phyloP scores from a whole-genome alignment of 2,888 invertebrate genomes.

The Lasioglossum villosulum region DNA sequence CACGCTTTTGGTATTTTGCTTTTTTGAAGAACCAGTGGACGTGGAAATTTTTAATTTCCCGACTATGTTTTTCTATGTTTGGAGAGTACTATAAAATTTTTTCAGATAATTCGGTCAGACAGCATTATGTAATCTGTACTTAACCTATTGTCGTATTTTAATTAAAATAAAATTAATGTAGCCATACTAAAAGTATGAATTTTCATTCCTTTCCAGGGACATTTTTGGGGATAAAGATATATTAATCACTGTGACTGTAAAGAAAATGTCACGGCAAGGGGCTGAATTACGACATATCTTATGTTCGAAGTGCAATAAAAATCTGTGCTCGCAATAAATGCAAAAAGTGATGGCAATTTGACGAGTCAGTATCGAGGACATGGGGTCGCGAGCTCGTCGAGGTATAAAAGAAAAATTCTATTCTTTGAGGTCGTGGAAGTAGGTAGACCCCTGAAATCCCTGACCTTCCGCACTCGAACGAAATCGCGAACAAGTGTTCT shows the following conservation, averaged over 20 bases:
- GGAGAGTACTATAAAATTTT: neutral
- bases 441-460: slow-evolving; percentile 6
- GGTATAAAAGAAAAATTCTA: neutral
- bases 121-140: too few species aligned
- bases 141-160: too few species aligned
- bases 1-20: neutral
- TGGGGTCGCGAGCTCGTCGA: neutral
- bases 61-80: neutral
- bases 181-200: too few species aligned
- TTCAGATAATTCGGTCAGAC: neutral
- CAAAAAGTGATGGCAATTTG: neutral
- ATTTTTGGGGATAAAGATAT: too few species aligned
- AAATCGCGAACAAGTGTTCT: slow-evolving; percentile 8
- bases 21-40: neutral
- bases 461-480: slow-evolving; percentile 9
- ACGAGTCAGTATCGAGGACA: neutral
- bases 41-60: neutral
- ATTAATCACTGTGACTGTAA: too few species aligned
- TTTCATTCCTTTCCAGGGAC: too few species aligned
- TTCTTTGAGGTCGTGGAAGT: neutral
- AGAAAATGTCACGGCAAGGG: too few species aligned
- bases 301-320: neutral
- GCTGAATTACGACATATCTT: neutral
- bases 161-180: too few species aligned
- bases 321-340: neutral